Evolutionary conservation across 2,888 invertebrate species (phyloP), one percentile per base, ranked within the genome.

Genomic region (Phlogophora meticulosa): DNA sequence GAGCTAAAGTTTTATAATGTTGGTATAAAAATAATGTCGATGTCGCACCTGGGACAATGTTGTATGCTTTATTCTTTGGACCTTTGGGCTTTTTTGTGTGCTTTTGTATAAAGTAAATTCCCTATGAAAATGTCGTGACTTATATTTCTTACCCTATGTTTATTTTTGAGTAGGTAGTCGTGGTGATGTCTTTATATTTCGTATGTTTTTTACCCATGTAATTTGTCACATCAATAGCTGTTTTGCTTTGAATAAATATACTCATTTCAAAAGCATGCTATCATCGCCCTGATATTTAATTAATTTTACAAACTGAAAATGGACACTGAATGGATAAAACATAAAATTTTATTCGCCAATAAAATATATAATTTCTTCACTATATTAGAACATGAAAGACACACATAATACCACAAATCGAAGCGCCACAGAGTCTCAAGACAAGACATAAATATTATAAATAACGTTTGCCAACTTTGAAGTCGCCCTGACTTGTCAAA

Each of bases 401-500:
- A 36, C n/a, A 10, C 45, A 20, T n/a, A 72, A 45, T 40, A 71
- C 43, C 36, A 65, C 38, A 49, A 60, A 63, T 68, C 61, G 67
- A 64, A 76, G 57, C 61, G 65, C 60, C 76, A 66, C 15, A 38
- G 34, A 38, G 58, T 61, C 60, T 68, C 15, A 5, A 34, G 32
- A 42, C 57, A 38, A 57, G 46, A 66, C 64, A 76, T 76, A 70
- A 82, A 80, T 75, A 72, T 71, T 64, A 72, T 71, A 70, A 70
- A 73, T 66, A 72, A 71, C 49, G 55, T 64, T 65, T 62, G 52
- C 64, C 70, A 78, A 78, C 81, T 82, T 82, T 81, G 83, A 83
- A 70, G 83, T 83, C 56, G 49, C 57, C 49, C 40, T 9, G 72
- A 34, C 43, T 87, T 90, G 92, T 92, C 92, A 91, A 90, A 91